Percentiles rank a stretch among this genome's conserved stretches.
Evolutionary conservation across 1,140 invertebrate genomes (phyloP).

Genomic region (Musca domestica): DNA sequence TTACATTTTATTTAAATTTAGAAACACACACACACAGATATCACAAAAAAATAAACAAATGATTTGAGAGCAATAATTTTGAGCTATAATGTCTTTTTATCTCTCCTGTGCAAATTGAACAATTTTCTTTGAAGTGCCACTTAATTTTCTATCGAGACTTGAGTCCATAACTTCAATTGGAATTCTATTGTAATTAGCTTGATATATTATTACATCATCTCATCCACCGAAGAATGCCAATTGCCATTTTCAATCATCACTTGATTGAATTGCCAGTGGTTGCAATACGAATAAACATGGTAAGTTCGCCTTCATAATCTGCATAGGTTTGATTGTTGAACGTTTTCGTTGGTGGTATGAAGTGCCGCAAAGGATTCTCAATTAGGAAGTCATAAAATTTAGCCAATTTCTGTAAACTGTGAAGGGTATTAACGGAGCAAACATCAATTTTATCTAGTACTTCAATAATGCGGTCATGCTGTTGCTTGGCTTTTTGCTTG

Average conservation of each 20-base stretch:
- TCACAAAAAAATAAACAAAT: too few relatives aligned
- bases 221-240: too few relatives aligned
- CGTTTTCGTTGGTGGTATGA: slow-evolving; percentile 35
- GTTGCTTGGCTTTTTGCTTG: slow-evolving; percentile 36
- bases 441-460: slow-evolving; percentile 43
- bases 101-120: too few relatives aligned
- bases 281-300: slow-evolving; percentile 46
- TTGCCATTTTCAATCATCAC: neutral
- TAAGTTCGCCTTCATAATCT: slow-evolving; percentile 44
- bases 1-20: too few relatives aligned
- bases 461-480: slow-evolving; percentile 42
- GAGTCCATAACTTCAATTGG: too few relatives aligned
- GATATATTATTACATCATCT: too few relatives aligned
- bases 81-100: too few relatives aligned
- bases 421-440: slow-evolving; percentile 33
- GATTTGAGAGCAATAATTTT: too few relatives aligned
- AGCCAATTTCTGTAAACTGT: slow-evolving; percentile 36
- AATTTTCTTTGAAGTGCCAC: too few relatives aligned
- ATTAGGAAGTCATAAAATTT: slow-evolving; percentile 41
- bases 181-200: too few relatives aligned
- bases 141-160: too few relatives aligned
- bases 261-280: slow-evolving; percentile 30
- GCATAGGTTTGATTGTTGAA: slow-evolving; percentile 39
- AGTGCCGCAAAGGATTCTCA: slow-evolving; percentile 41
- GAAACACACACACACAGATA: too few relatives aligned